Evolutionary conservation across 2,888 invertebrate genomes (phyloP), one percentile per base, ranked within the genome.

Genomic region (Apamea sordens): DNA sequence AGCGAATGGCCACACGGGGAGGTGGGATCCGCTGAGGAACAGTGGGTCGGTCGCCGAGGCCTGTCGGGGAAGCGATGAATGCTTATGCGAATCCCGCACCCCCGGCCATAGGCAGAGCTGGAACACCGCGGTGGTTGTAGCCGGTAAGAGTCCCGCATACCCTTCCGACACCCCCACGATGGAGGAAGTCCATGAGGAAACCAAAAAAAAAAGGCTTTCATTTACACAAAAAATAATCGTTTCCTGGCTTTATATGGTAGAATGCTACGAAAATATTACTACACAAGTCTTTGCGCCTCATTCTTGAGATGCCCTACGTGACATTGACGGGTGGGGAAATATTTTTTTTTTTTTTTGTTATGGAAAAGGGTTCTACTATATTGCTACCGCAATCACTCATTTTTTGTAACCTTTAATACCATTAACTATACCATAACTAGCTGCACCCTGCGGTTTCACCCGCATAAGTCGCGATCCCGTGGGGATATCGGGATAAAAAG

Each of bases 331-430:
- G 32, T 32, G 15, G 44, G 28, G 24, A 70, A 63, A 13, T 7
- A 47, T 36, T n/a, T 59, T 59, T 80, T n/a, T 64, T 64, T 77
- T 63, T 63, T 32, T 77, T 1, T n/a, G n/a, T 0, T 0, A 47
- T 32, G 63, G 1, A 1, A n/a, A 74, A 64, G 41, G 28, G 11
- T 50, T 32, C 11, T 24, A 15, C 41, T 13, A 65, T n/a, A 18
- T 50, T 28, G 8, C 41, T 11, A 53, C 13, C 21, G 0, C 11
- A 50, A 41, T 2, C 41, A 24, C 28, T 69, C 2, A 18, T 21
- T 63, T 63, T 32, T 32, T 32, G 8, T 63, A 10, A 21, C 8
- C 15, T 61, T 28, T 18, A 1, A 63, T 32, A 28, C 0, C 8
- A 18, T 18, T 63, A 32, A 32, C 2, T 32, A 15, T 18, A 18